Conservation (phyloP, 2,888 invertebrate species). For the Pardosa pseudoannulata region DNA sequence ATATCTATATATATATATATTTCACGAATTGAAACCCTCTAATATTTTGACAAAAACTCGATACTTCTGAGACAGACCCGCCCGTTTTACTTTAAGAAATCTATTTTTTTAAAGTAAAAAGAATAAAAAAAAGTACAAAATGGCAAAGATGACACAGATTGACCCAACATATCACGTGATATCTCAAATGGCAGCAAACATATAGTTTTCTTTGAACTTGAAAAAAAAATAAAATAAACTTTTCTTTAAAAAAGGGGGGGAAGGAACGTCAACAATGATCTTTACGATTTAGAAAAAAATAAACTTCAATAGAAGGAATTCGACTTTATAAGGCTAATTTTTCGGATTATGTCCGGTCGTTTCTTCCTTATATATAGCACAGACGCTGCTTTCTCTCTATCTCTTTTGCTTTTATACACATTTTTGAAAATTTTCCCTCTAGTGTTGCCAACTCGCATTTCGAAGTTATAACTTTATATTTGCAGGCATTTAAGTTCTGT, state of each 20-base stretch:
- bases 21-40: no score
- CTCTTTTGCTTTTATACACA: conserved; percentile 46
- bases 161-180: conserved; percentile 18
- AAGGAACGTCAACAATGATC: conserved; percentile 19
- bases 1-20: no score
- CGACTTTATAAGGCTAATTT: conserved; percentile 65
- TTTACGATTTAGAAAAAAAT: conserved; percentile 28
- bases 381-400: conserved; percentile 46
- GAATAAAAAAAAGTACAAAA: no score
- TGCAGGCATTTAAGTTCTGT: conserved; percentile 50
- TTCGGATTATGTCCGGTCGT: conserved; percentile 41
- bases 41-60: conserved; percentile 70
- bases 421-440: conserved; percentile 18
- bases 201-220: conserved; percentile 28
- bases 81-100: neutral
- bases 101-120: neutral
- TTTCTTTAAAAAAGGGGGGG: conserved; percentile 2
- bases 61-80: conserved; percentile 14
- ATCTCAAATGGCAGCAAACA: conserved; percentile 61
- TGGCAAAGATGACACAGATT: conserved; percentile 7
- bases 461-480: conserved; percentile 64
- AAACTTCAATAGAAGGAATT: conserved; percentile 46
- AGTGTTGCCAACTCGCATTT: conserved; percentile 57
- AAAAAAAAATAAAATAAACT: no score
- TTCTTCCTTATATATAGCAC: conserved; percentile 49